Evolutionary conservation across 1,140 invertebrate species (phyloP), one percentile per base, ranked within the genome.

Genomic region (Danaus plexippus): DNA sequence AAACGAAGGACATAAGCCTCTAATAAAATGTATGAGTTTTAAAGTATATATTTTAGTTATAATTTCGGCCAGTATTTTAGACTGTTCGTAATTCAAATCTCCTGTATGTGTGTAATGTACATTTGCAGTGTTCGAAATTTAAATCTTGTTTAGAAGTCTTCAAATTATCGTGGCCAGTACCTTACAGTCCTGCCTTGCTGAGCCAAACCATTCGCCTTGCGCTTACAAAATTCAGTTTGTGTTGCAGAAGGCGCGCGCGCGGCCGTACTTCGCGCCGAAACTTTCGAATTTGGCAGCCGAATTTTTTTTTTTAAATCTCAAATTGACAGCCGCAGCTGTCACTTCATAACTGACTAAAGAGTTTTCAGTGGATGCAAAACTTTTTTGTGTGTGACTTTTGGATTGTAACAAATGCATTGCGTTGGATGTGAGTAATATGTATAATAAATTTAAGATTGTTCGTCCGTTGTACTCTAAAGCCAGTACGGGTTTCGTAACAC

Each of bases 181-280:
- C 77, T 81, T 84, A 73, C 80, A 73, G 67, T 79, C 72, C 75
- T 80, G 73, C 64, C 53, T 65, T 54, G 63, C 58, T 63, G 62
- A 61, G 70, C 64, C 64, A 68, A 74, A 71, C 72, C 75, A 66
- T 70, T 78, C 73, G 73, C 64, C 67, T 77, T 32, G 76, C 79
- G 81, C 82, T 73, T 72, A 80, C 79, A 76, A 81, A 82, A 84
- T 75, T 82, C 80, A 84, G 79, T 84, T 80, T 67, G 79, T 76
- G 72, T 67, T 67, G 77, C 72, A 78, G 77, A 75, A 71, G 74
- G 80, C 75, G 69, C 70, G 82, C 79, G 82, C 79, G 69, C 79
- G 79, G 75, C 76, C 79, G 82, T 66, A 63, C 71, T 66, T 64
- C 75, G 78, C 77, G 75, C 70, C 76, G 61, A 80, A 81, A 78